A percentile compares a stretch with the other conserved stretches of the same genome.
Conservation (phyloP, 2,888 invertebrate genomes). For the Ornithoptera alexandrae region DNA sequence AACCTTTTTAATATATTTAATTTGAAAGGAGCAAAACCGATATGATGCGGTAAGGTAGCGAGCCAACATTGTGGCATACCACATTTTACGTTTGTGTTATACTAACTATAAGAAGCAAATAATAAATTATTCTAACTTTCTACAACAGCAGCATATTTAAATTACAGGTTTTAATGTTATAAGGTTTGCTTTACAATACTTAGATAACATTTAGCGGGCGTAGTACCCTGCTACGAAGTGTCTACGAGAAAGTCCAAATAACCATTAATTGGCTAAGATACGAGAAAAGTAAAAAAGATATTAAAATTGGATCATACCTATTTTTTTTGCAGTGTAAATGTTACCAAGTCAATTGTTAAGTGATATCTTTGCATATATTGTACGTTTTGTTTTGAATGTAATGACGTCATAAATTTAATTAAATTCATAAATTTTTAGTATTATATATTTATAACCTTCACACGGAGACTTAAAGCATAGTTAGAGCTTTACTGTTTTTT, state of each 20-base stretch:
- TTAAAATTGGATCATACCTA: too few species aligned
- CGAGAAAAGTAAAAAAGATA: too few species aligned
- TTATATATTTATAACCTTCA: too few species aligned
- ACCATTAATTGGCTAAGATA: too few species aligned
- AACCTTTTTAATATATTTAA: constrained; percentile 24
- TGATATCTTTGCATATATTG: too few species aligned
- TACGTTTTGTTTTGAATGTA: too few species aligned
- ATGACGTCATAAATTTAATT: too few species aligned
- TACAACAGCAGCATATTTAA: too few species aligned
- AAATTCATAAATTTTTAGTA: too few species aligned
- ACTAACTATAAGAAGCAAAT: constrained; percentile 3
- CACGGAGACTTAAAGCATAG: too few species aligned
- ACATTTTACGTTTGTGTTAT: constrained; percentile 9
- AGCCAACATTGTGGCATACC: constrained; percentile 2
- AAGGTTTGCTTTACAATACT: neutral
- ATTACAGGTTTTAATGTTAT: neutral
- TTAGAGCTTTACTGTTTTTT: too few species aligned
- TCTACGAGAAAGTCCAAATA: neutral
- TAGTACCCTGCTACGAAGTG: neutral
- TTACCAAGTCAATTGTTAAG: neutral
- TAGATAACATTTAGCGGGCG: neutral
- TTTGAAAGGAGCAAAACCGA: constrained; percentile 20
- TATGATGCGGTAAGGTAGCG: constrained; percentile 8
- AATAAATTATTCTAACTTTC: neutral
- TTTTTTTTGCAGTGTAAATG: neutral